Conservation (phyloP, 2,113 vertebrate genomes). For the Dromiciops gliroides region DNA sequence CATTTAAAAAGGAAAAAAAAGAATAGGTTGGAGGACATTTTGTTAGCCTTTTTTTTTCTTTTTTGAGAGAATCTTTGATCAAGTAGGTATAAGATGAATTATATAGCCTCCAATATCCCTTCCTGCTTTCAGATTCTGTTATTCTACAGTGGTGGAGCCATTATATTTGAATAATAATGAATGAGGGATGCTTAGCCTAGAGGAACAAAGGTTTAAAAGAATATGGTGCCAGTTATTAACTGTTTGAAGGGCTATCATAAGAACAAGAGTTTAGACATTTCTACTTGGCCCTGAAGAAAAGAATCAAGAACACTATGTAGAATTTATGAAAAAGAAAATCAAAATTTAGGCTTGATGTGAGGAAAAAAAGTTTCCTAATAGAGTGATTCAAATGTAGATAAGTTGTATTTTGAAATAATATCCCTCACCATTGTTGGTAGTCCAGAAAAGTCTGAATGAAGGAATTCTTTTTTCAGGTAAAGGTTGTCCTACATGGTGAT, state of each 20-base stretch:
- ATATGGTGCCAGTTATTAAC: background rate
- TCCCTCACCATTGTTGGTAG: background rate
- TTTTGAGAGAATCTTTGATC: too few relatives aligned
- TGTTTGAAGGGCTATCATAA: background rate
- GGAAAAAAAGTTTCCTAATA: background rate
- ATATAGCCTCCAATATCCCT: background rate
- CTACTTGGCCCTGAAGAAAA: background rate
- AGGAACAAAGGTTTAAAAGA: background rate
- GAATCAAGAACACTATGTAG: background rate
- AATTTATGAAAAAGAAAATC: background rate
- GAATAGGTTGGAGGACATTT: background rate
- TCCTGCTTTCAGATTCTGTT: background rate
- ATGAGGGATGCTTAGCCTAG: background rate
- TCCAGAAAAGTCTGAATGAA: background rate
- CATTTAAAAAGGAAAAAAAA: too few relatives aligned
- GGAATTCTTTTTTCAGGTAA: background rate
- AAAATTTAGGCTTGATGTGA: background rate
- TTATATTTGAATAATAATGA: background rate
- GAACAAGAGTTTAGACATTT: background rate
- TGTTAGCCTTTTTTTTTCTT: background rate
- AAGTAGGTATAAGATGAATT: background rate
- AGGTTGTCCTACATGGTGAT: background rate
- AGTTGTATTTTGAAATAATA: background rate
- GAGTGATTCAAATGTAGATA: background rate
- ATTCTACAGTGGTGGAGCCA: background rate